phyloP scores from a whole-genome alignment of 2,113 vertebrate genomes.

The Rhegmatorhina hoffmannsi region DNA sequence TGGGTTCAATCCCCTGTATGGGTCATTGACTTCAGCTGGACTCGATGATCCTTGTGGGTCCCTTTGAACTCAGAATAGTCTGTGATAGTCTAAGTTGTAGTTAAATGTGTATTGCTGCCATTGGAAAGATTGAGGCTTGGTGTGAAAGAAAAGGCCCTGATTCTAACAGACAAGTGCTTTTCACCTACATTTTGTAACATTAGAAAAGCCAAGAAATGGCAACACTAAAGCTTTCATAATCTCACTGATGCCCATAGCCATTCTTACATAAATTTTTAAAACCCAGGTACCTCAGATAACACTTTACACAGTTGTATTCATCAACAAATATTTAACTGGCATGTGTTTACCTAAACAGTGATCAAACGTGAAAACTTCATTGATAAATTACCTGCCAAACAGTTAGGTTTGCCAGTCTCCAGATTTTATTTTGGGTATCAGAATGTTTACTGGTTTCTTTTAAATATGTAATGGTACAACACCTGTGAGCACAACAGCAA shows the following conservation, averaged over 20 bases:
- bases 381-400: background rate
- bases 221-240: background rate
- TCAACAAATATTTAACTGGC: background rate
- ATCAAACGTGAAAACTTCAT: background rate
- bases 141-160: background rate
- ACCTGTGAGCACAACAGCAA: background rate
- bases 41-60: too few species aligned
- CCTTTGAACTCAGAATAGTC: too few species aligned
- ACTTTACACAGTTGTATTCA: background rate
- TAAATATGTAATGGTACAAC: background rate
- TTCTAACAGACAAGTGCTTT: background rate
- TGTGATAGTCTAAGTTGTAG: background rate
- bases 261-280: background rate
- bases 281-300: background rate
- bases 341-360: background rate
- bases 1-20: too few species aligned
- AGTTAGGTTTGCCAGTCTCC: background rate
- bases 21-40: too few species aligned
- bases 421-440: background rate
- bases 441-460: background rate
- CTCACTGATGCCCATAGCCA: background rate
- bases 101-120: accelerated
- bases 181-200: background rate
- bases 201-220: background rate
- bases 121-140: background rate